Conservation (phyloP, 1,140 invertebrate species). For the Globodera ellingtonae region DNA sequence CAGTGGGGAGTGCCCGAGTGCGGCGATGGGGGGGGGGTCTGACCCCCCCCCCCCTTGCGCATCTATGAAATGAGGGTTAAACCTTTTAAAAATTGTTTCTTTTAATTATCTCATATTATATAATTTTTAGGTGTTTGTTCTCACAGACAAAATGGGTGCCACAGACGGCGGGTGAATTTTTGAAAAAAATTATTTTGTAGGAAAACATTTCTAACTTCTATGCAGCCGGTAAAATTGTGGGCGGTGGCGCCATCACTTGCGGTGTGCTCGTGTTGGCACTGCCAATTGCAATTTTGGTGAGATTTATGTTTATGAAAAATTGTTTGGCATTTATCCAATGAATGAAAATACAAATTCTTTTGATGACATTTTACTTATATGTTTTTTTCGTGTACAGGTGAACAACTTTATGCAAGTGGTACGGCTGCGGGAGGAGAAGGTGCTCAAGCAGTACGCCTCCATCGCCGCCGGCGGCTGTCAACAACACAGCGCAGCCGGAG, state of each 20-base stretch:
- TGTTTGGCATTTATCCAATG: not conserved
- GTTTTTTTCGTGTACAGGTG: conserved; percentile 45
- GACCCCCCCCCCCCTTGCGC: no score
- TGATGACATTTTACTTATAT: not conserved
- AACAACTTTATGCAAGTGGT: conserved; percentile 65
- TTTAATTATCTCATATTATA: no score
- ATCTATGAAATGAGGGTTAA: no score
- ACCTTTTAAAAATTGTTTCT: no score
- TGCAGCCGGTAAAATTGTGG: conserved; percentile 61
- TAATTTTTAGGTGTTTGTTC: conserved; percentile 39
- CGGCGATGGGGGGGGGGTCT: no score
- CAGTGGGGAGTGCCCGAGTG: no score
- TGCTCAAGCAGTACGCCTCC: conserved; percentile 54
- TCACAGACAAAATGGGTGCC: conserved; percentile 55
- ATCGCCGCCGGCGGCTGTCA: conserved; percentile 1
- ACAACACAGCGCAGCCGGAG: not conserved
- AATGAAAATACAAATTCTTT: not conserved
- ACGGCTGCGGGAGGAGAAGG: conserved; percentile 62
- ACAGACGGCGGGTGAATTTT: conserved; percentile 53
- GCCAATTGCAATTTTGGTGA: conserved; percentile 60
- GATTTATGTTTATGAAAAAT: not conserved
- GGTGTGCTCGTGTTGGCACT: conserved; percentile 62
- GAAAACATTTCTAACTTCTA: conserved; percentile 1
- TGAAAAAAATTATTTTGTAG: not conserved
- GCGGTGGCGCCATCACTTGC: conserved; percentile 59